A percentile compares a stretch with the other conserved stretches of the same genome.
phyloP scores from a whole-genome alignment of 2,113 vertebrate species.

The Apodemus sylvaticus region DNA sequence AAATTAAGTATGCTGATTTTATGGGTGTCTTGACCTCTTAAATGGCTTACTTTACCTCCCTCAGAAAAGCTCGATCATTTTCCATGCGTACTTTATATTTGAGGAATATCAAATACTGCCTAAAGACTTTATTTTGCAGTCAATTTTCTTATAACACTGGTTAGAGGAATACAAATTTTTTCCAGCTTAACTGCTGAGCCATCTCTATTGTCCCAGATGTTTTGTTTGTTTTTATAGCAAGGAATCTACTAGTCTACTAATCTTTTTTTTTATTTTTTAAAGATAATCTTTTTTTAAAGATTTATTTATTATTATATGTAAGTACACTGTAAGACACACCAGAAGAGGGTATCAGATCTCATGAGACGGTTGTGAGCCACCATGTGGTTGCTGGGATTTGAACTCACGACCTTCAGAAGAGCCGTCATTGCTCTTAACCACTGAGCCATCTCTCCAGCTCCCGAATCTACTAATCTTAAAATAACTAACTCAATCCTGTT shows the following conservation, averaged over 20 bases:
- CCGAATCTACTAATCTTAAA: background rate
- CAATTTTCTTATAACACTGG: background rate
- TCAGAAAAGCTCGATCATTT: background rate
- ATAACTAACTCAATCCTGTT: background rate
- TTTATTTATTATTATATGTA: too few species aligned
- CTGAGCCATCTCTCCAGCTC: too few species aligned
- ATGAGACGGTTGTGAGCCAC: too few species aligned
- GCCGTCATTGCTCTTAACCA: too few species aligned
- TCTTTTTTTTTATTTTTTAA: background rate
- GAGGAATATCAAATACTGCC: background rate
- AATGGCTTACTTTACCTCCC: background rate
- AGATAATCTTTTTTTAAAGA: too few species aligned
- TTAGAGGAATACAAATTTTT: slow-evolving; percentile 32
- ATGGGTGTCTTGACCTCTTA: background rate
- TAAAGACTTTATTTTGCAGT: background rate
- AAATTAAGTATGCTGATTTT: background rate
- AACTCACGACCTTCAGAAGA: too few species aligned
- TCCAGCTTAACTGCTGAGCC: background rate
- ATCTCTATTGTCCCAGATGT: background rate
- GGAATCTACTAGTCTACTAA: background rate
- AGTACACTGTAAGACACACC: too few species aligned
- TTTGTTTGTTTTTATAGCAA: background rate
- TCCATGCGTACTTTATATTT: background rate
- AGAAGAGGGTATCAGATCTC: too few species aligned
- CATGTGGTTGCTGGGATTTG: too few species aligned